Conservation (phyloP, 1,140 invertebrate genomes). For the Eueides isabella region DNA sequence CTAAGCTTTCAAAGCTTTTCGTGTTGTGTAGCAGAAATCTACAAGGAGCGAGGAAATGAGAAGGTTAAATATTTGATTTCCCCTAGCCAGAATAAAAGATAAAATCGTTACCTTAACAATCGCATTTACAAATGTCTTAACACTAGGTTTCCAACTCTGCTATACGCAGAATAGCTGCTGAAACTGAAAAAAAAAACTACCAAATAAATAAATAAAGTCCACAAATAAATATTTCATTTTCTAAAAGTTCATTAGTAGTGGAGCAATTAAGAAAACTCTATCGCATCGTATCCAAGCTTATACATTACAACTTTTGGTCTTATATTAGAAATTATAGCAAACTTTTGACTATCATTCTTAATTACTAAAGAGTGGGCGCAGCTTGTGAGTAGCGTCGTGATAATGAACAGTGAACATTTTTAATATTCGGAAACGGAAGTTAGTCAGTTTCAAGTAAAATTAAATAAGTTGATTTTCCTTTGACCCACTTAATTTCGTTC, state of each 20-base stretch:
- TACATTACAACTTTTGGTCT: background rate
- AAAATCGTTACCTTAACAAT: too few relatives aligned
- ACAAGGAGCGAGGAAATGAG: too few relatives aligned
- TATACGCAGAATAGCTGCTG: too few relatives aligned
- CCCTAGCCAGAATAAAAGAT: too few relatives aligned
- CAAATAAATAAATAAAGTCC: too few relatives aligned
- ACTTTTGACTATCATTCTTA: slow-evolving; percentile 25
- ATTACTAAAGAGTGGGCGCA: slow-evolving; percentile 20
- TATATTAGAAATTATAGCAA: slow-evolving; percentile 26
- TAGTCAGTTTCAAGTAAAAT: slow-evolving; percentile 29
- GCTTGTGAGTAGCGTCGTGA: slow-evolving; percentile 15
- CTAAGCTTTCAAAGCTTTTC: too few relatives aligned
- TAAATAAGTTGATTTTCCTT: slow-evolving; percentile 35
- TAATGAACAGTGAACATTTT: slow-evolving; percentile 37
- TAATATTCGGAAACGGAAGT: slow-evolving; percentile 39
- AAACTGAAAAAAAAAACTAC: too few relatives aligned
- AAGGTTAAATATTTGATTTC: too few relatives aligned
- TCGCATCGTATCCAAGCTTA: background rate
- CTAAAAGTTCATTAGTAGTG: background rate
- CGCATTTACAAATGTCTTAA: too few relatives aligned
- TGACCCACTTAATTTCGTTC: slow-evolving; percentile 33
- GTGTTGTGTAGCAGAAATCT: too few relatives aligned
- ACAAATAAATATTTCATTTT: background rate
- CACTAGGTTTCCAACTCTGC: too few relatives aligned
- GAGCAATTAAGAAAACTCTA: background rate